Evolutionary conservation across 2,888 invertebrate species (phyloP).

Genomic region (Lymantria monacha): DNA sequence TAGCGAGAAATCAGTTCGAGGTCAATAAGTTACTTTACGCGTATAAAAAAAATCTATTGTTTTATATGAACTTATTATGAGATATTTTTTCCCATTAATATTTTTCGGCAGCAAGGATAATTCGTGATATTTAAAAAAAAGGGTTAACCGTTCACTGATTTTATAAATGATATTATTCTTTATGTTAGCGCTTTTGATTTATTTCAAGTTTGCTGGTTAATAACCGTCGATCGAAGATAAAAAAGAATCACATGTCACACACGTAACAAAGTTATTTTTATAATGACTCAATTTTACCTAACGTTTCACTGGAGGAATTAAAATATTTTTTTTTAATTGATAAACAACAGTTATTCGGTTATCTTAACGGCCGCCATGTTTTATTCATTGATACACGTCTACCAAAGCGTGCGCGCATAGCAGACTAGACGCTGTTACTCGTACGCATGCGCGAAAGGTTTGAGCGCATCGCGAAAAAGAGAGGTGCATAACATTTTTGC

Average conservation of each 20-base stretch:
- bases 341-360: conserved; percentile 24
- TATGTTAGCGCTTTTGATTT: not conserved
- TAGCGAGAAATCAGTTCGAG: not conserved
- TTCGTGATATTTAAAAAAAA: too few relatives aligned
- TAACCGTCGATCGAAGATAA: not conserved
- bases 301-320: conserved; percentile 2
- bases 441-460: conserved; percentile 31
- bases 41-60: too few relatives aligned
- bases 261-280: conserved; percentile 9
- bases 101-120: too few relatives aligned
- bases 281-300: conserved; percentile 1
- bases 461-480: conserved; percentile 32
- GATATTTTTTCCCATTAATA: too few relatives aligned
- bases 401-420: conserved; percentile 40
- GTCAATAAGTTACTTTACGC: not conserved
- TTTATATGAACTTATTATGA: too few relatives aligned
- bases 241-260: not conserved
- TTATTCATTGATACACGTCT: conserved; percentile 17
- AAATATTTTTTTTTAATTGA: conserved; percentile 23
- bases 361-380: conserved; percentile 20
- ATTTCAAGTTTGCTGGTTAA: not conserved
- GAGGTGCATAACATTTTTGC: conserved; percentile 45
- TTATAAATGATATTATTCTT: not conserved
- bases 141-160: too few relatives aligned
- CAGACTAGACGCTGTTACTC: conserved; percentile 34